A percentile compares a stretch with the other conserved stretches of the same genome.
Evolutionary conservation across 1,140 invertebrate genomes (phyloP).

Genomic region (Diuraphis noxia): DNA sequence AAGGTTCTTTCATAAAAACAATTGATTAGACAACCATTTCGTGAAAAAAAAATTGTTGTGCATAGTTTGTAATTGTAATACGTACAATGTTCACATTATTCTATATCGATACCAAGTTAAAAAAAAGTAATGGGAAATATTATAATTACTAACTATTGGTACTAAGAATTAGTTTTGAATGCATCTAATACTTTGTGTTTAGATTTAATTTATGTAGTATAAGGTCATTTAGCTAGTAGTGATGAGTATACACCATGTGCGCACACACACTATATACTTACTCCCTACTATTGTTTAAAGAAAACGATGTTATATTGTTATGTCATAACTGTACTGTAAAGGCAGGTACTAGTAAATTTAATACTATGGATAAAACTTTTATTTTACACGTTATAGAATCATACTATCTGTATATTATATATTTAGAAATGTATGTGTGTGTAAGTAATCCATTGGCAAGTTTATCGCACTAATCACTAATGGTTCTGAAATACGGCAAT

Average conservation of each 20-base stretch:
- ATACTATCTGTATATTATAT: background rate
- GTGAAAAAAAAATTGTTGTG: background rate
- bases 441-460: no score
- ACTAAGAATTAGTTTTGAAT: background rate
- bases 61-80: background rate
- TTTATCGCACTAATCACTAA: no score
- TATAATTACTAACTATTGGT: background rate
- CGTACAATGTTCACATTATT: constrained; percentile 1
- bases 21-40: background rate
- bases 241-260: no score
- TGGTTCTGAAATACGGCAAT: no score
- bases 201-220: background rate
- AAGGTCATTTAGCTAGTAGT: background rate
- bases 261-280: background rate
- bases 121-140: background rate
- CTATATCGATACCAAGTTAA: background rate
- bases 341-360: background rate
- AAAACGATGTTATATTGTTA: background rate
- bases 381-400: background rate
- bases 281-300: background rate
- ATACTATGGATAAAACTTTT: background rate
- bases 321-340: background rate
- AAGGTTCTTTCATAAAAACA: constrained; percentile 2
- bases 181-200: constrained; percentile 5
- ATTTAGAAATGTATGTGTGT: no score